phyloP scores from a whole-genome alignment of 1,140 invertebrate species.

The Drosophila pachea region DNA sequence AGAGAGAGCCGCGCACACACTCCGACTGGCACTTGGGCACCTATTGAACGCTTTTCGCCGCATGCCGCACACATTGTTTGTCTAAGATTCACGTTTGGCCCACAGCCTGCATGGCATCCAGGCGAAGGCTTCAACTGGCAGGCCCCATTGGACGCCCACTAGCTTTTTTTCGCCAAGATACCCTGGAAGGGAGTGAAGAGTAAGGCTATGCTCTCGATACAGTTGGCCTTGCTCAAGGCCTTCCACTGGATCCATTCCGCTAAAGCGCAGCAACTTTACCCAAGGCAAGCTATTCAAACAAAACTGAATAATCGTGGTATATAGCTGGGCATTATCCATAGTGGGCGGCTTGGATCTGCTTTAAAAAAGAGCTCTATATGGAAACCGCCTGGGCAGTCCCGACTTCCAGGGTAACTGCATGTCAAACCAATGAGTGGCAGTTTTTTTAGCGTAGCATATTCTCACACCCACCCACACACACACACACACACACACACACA shows the following conservation, averaged over 20 bases:
- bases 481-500: conserved; percentile 26
- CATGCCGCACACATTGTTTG: conserved; percentile 61
- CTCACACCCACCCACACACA: not conserved
- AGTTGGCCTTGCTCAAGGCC: too few species aligned
- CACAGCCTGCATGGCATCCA: not conserved
- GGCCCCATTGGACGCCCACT: not conserved
- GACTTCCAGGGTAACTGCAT: too few species aligned
- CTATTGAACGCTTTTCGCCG: conserved; percentile 42
- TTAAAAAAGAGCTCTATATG: too few species aligned
- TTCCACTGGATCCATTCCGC: too few species aligned
- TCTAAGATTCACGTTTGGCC: conserved; percentile 66
- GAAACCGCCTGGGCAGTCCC: too few species aligned
- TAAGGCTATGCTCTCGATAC: too few species aligned
- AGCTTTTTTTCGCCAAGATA: not conserved
- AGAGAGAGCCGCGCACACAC: not conserved
- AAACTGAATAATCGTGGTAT: too few species aligned
- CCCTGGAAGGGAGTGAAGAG: not conserved
- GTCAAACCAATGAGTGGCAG: too few species aligned
- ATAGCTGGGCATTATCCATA: too few species aligned
- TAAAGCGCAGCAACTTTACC: too few species aligned
- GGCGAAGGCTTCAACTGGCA: not conserved
- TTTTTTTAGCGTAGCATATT: conserved; percentile 10
- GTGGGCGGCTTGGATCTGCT: too few species aligned
- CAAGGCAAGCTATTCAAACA: too few species aligned
- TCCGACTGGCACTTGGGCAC: conserved; percentile 8